Conservation (phyloP, 2,113 vertebrate genomes). For the Sigmodon hispidus region DNA sequence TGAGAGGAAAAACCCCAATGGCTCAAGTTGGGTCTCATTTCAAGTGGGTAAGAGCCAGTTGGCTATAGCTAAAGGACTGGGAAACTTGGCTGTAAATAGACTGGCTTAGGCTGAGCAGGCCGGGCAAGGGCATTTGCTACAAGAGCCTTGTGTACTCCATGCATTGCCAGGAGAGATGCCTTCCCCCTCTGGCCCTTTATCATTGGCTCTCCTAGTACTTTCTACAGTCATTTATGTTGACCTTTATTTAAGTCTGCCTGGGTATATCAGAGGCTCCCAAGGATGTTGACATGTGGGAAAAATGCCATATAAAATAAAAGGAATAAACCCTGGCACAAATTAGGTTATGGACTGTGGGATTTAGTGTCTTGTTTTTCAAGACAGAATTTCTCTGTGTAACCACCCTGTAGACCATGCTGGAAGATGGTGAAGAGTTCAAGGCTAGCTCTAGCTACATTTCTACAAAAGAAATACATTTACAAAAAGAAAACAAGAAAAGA, state of each 20-base stretch:
- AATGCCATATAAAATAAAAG: neutral
- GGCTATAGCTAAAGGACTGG: neutral
- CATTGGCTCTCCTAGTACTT: neutral
- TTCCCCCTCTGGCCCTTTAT: neutral
- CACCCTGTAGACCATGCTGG: neutral
- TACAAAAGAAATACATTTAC: neutral
- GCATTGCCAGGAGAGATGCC: neutral
- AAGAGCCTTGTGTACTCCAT: neutral
- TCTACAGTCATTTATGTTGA: neutral
- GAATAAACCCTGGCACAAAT: neutral
- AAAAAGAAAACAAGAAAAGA: neutral
- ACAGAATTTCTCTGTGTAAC: no score
- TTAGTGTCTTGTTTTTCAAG: neutral
- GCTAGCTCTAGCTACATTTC: neutral
- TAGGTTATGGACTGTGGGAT: conserved; percentile 4
- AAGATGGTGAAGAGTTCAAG: neutral
- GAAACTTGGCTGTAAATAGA: neutral
- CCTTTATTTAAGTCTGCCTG: neutral
- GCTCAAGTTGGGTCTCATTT: neutral
- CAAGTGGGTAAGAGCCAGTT: neutral
- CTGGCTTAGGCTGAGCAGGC: neutral
- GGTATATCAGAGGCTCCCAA: conserved; percentile 6
- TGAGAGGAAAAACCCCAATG: neutral
- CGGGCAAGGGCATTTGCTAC: neutral
- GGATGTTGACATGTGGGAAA: neutral